Evolutionary conservation across 2,888 invertebrate genomes (phyloP).

Genomic region (Catocala fraxini): DNA sequence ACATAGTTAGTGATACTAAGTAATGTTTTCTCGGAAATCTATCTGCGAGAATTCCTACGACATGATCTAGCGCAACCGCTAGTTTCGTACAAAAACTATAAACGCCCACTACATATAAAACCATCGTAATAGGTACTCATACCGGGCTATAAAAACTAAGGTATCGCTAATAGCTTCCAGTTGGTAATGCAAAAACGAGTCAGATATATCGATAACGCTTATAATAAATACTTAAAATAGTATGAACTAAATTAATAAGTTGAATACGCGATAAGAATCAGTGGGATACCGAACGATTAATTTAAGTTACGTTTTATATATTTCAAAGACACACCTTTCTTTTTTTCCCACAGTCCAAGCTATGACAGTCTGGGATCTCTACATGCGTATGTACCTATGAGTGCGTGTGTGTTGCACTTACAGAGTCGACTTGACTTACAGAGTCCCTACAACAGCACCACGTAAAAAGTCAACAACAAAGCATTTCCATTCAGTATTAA

Average conservation of each 20-base stretch:
- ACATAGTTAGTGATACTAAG: slow-evolving; percentile 38
- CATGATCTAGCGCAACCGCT: slow-evolving; percentile 59
- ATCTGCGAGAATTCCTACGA: slow-evolving; percentile 65
- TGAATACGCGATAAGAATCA: neutral
- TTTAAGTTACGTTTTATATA: neutral
- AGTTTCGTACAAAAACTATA: slow-evolving; percentile 64
- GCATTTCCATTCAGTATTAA: slow-evolving; percentile 5
- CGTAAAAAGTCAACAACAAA: slow-evolving; percentile 15
- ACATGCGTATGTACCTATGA: no score
- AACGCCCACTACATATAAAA: slow-evolving; percentile 61
- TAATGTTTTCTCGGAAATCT: slow-evolving; percentile 50
- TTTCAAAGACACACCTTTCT: neutral
- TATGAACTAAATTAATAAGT: slow-evolving; percentile 23
- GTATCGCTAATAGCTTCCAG: slow-evolving; percentile 60
- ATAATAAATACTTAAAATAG: slow-evolving; percentile 4
- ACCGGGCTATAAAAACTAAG: slow-evolving; percentile 57
- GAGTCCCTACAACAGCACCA: no score
- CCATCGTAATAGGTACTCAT: slow-evolving; percentile 59
- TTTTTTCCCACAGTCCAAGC: neutral
- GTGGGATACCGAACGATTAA: neutral
- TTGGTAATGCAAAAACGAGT: slow-evolving; percentile 31
- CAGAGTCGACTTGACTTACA: no score
- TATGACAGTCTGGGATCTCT: no score
- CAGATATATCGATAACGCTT: slow-evolving; percentile 32
- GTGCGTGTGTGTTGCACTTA: no score